A percentile compares a stretch with the other conserved stretches of the same genome.
phyloP scores from a whole-genome alignment of 2,888 invertebrate species.

The Mimumesa dahlbomi region DNA sequence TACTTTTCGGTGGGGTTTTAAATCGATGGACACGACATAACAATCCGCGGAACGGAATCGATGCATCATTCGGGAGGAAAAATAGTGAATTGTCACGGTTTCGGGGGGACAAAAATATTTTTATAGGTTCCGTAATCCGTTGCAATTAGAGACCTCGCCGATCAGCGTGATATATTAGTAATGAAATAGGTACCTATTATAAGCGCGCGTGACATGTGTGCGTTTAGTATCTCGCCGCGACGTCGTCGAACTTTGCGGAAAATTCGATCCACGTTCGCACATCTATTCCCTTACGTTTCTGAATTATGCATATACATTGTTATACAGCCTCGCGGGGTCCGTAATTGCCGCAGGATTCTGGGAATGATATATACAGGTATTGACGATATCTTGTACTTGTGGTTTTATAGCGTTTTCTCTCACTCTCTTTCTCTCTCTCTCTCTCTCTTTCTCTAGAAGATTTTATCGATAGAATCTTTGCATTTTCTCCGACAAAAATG shows the following conservation, averaged over 20 bases:
- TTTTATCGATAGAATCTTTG: slow-evolving; percentile 15
- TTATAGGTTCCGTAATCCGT: background rate
- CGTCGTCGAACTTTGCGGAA: slow-evolving; percentile 15
- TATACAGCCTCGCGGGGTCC: slow-evolving; percentile 13
- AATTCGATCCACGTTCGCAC: slow-evolving; percentile 6
- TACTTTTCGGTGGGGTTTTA: slow-evolving; percentile 59
- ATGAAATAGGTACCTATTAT: slow-evolving; percentile 46
- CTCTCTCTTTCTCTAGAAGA: too few relatives aligned
- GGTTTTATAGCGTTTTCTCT: slow-evolving; percentile 28
- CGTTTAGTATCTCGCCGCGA: slow-evolving; percentile 37
- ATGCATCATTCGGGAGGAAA: slow-evolving; percentile 16
- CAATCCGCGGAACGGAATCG: slow-evolving; percentile 25
- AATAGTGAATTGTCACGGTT: slow-evolving; percentile 12
- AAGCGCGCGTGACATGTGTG: slow-evolving; percentile 51
- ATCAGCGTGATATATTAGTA: slow-evolving; percentile 19
- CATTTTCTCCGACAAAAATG: background rate
- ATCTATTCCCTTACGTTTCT: background rate
- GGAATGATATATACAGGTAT: slow-evolving; percentile 48
- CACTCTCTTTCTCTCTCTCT: too few relatives aligned
- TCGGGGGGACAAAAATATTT: background rate
- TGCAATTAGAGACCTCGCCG: slow-evolving; percentile 13
- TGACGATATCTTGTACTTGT: slow-evolving; percentile 56
- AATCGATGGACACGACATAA: slow-evolving; percentile 20
- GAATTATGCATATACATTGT: slow-evolving; percentile 1
- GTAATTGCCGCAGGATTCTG: slow-evolving; percentile 6